These are phyloP conservation scores for Hyla sarda DNA, from an alignment of 2,113 vertebrate species.

Conservation along the genomic window DNA sequence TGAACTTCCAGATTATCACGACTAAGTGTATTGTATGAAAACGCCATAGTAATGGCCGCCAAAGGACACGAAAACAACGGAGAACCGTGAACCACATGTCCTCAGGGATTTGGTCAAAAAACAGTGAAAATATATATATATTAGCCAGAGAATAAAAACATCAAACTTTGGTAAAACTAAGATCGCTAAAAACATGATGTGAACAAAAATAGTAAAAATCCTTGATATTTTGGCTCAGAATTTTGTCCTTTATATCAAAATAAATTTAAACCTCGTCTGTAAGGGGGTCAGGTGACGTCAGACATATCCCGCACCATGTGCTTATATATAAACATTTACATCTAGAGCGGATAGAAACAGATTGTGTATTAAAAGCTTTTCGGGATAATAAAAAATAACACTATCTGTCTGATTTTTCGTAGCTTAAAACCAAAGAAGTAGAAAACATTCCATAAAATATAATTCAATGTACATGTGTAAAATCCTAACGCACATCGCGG, in stretches of 20 bases:
- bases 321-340: background rate
- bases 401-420: background rate
- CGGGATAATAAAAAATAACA: background rate
- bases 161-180: background rate
- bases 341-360: background rate
- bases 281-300: background rate
- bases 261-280: background rate
- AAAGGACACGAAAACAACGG: background rate
- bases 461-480: background rate
- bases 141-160: background rate
- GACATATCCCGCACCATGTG: background rate
- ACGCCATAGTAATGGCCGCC: background rate
- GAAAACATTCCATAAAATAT: constrained; percentile 13
- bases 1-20: background rate
- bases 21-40: too few species aligned
- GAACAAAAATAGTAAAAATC: background rate
- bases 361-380: too few species aligned
- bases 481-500: background rate
- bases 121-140: too few species aligned
- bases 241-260: background rate
- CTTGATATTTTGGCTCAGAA: constrained; percentile 2
- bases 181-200: background rate
- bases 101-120: background rate
- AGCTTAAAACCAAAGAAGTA: background rate
- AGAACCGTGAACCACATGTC: background rate